Evolutionary conservation across 2,113 vertebrate genomes (phyloP).

Genomic region (Carollia perspicillata): DNA sequence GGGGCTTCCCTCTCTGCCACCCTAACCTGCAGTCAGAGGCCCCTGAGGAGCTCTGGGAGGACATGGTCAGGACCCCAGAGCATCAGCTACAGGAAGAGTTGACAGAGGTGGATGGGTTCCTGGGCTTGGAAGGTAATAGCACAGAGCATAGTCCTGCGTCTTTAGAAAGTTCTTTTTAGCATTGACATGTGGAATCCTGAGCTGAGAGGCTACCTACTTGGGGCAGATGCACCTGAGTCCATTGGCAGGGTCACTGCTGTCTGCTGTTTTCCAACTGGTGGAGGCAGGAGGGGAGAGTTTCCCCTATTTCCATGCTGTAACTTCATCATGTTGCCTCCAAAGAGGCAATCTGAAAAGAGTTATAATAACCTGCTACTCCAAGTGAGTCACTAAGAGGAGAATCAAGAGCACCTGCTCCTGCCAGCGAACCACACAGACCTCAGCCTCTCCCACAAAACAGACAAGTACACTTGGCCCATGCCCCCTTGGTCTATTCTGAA

Average conservation of each 20-base stretch:
- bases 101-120: background rate
- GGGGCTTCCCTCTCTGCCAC: background rate
- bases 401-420: background rate
- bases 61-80: background rate
- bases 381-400: background rate
- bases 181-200: background rate
- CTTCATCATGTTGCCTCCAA: background rate
- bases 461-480: accelerated
- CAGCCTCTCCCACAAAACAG: background rate
- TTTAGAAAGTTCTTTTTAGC: background rate
- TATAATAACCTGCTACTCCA: background rate
- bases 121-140: background rate
- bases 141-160: background rate
- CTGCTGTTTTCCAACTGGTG: background rate
- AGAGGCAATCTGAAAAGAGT: background rate
- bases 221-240: background rate
- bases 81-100: background rate
- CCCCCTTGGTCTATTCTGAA: background rate
- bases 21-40: background rate
- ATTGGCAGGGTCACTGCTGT: background rate
- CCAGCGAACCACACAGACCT: background rate
- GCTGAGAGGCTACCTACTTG: background rate
- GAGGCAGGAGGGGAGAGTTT: background rate
- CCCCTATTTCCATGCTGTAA: background rate
- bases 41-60: background rate